Conservation (phyloP, 2,797 vertebrate species). For the Vultur gryphus region DNA sequence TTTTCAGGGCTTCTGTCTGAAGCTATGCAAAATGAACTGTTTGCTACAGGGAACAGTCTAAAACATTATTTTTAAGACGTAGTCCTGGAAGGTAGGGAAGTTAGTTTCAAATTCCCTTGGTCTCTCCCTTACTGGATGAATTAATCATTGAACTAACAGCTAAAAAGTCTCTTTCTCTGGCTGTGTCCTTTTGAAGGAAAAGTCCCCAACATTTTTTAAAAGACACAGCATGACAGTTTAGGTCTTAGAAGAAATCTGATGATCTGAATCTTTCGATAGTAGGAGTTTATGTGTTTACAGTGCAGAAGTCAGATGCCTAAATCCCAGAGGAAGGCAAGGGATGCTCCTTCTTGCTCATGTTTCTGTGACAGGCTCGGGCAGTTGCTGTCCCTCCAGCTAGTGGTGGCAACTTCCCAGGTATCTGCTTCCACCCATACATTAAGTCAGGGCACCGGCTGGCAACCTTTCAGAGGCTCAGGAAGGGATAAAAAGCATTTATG, state of each 20-base stretch:
- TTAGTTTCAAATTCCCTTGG: not conserved
- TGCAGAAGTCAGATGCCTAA: not conserved
- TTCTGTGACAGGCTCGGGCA: not conserved
- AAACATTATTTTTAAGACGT: not conserved
- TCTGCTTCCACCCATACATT: conserved; percentile 20
- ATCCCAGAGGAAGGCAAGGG: not conserved
- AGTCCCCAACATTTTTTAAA: not conserved
- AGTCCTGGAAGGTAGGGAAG: not conserved
- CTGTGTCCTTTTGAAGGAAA: not conserved
- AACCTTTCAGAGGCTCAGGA: not conserved
- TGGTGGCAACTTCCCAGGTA: not conserved
- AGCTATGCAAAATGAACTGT: not conserved
- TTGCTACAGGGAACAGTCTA: not conserved
- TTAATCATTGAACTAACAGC: not conserved
- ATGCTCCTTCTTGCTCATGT: not conserved
- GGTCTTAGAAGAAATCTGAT: not conserved
- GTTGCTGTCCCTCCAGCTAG: not conserved
- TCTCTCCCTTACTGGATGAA: not conserved
- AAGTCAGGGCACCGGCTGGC: not conserved
- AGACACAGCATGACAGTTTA: fast-evolving
- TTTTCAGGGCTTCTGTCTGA: not conserved
- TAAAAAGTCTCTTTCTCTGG: not conserved
- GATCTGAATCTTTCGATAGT: not conserved
- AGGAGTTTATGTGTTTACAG: not conserved
- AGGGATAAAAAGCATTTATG: not conserved